Conservation (phyloP, 2,888 invertebrate genomes). For the Iphiclides podalirius region DNA sequence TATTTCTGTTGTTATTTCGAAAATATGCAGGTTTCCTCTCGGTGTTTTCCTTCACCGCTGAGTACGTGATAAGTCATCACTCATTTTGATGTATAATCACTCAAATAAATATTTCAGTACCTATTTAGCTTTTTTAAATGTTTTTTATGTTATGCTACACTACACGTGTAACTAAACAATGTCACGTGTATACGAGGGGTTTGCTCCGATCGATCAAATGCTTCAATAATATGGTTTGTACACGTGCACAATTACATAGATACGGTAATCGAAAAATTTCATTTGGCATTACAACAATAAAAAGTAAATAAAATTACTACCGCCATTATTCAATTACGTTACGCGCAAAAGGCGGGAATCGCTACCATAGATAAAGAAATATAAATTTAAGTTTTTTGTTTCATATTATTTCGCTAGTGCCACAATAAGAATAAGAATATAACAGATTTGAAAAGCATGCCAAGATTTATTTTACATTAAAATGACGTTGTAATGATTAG, state of each 20-base stretch:
- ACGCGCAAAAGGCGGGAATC: background rate
- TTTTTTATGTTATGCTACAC: too few species aligned
- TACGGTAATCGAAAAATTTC: background rate
- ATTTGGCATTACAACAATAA: background rate
- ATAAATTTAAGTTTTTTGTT: background rate
- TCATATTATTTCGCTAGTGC: slow-evolving; percentile 6
- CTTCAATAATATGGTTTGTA: background rate
- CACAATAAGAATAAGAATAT: background rate
- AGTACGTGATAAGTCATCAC: too few species aligned
- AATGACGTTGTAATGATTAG: slow-evolving; percentile 33
- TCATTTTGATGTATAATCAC: too few species aligned
- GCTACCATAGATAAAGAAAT: background rate
- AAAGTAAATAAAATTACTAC: background rate
- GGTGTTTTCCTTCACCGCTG: too few species aligned
- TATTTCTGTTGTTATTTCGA: too few species aligned
- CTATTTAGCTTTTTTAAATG: too few species aligned
- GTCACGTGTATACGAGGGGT: background rate
- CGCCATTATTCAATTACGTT: background rate
- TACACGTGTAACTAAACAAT: background rate
- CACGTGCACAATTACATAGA: slow-evolving; percentile 1
- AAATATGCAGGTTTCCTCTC: too few species aligned
- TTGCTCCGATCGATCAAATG: background rate
- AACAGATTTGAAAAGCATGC: slow-evolving; percentile 5
- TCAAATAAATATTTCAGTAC: too few species aligned
- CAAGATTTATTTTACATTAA: slow-evolving; percentile 4